phyloP scores from a whole-genome alignment of 2,888 invertebrate species.

The Cremastobaeus sp. region DNA sequence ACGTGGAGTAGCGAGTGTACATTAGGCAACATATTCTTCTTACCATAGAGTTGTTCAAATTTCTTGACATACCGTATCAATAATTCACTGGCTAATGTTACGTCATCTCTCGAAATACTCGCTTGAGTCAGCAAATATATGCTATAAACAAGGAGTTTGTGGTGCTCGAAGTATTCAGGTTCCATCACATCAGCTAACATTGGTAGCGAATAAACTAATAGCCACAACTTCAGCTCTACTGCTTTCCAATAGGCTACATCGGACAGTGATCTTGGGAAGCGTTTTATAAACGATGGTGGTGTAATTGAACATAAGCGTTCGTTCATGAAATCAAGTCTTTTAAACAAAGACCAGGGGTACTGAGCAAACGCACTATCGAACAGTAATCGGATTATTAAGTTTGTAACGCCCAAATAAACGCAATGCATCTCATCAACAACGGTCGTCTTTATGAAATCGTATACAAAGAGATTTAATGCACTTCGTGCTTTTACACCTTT shows the following conservation, averaged over 20 bases:
- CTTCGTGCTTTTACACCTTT: background rate
- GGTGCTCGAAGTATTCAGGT: too few species aligned
- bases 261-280: background rate
- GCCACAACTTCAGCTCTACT: conserved; percentile 7
- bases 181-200: background rate
- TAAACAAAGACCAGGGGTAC: background rate
- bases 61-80: conserved; percentile 1
- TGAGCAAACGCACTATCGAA: conserved; percentile 30
- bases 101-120: background rate
- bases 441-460: background rate
- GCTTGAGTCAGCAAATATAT: conserved; percentile 8
- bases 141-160: background rate
- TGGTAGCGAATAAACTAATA: conserved; percentile 7
- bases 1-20: background rate
- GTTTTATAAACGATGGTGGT: conserved; percentile 15
- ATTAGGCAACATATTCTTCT: conserved; percentile 8
- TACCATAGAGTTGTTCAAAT: conserved; percentile 4
- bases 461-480: background rate
- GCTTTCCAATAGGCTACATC: conserved; percentile 5
- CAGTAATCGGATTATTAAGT: background rate
- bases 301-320: background rate
- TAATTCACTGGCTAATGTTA: background rate
- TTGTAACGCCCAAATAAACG: conserved; percentile 20
- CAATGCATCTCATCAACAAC: conserved; percentile 19
- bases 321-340: background rate